Conservation (phyloP, 2,888 invertebrate species). For the Sinohyriopsis cumingii region DNA sequence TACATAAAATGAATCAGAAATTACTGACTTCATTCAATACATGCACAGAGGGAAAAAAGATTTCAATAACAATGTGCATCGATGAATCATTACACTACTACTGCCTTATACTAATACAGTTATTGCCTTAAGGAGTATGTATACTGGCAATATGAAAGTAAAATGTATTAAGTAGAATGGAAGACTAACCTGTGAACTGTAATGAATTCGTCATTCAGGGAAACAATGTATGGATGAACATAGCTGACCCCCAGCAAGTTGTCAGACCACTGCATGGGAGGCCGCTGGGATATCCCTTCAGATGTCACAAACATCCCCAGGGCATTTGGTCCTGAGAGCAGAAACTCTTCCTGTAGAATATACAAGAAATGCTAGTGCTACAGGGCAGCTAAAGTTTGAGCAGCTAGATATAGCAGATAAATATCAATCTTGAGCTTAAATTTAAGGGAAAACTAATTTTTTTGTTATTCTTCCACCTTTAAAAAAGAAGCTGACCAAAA, state of each 20-base stretch:
- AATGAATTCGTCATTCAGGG: constrained; percentile 72
- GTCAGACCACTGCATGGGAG: constrained; percentile 75
- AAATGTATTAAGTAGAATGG: not conserved
- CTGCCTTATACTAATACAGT: too few relatives aligned
- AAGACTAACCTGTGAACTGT: constrained; percentile 73
- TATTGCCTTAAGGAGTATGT: too few relatives aligned
- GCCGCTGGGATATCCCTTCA: constrained; percentile 74
- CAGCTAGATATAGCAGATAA: not conserved
- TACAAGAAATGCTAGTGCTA: not conserved
- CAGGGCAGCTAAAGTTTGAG: not conserved
- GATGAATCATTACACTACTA: too few relatives aligned
- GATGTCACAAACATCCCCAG: constrained; percentile 76
- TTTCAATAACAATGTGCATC: too few relatives aligned
- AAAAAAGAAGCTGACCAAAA: too few relatives aligned
- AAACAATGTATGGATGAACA: constrained; percentile 73
- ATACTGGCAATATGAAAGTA: not conserved
- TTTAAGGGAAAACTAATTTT: not conserved
- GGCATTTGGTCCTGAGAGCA: constrained; percentile 74
- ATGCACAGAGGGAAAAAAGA: too few relatives aligned
- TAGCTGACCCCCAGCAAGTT: constrained; percentile 69
- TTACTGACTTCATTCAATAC: too few relatives aligned
- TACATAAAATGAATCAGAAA: too few relatives aligned
- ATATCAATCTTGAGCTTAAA: not conserved
- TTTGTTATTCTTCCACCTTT: too few relatives aligned
- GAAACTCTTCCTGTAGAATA: constrained; percentile 74